A percentile compares a stretch with the other conserved stretches of the same genome.
These are phyloP conservation scores for Rissa tridactyla DNA, from an alignment of 2,113 vertebrate genomes.

Conservation along the genomic window DNA sequence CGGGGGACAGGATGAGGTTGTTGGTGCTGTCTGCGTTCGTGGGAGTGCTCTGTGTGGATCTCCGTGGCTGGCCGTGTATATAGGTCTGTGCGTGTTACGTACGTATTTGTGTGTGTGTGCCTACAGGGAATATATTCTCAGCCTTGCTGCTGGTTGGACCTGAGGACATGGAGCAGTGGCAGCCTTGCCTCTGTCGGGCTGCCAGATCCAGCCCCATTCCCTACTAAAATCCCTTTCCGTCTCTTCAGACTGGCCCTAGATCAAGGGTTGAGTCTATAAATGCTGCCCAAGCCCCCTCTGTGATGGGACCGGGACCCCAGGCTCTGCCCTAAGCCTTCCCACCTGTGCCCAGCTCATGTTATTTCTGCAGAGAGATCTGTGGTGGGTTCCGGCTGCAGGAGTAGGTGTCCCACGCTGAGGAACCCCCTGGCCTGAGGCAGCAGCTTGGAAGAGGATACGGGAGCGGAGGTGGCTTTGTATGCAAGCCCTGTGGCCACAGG, in stretches of 20 bases:
- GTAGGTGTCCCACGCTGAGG: neutral
- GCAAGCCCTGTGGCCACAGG: neutral
- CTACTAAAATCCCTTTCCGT: neutral
- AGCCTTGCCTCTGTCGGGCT: neutral
- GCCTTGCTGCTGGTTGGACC: neutral
- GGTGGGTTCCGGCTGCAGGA: neutral
- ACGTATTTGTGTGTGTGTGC: neutral
- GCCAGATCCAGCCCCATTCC: neutral
- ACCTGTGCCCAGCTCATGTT: fast-evolving
- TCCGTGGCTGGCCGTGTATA: neutral
- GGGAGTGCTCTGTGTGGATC: neutral
- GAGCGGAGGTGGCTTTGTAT: neutral
- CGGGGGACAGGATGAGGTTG: neutral
- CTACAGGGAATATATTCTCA: neutral
- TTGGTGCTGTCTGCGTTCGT: neutral
- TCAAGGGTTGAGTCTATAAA: neutral
- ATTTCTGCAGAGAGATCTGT: neutral
- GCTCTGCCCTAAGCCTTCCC: neutral
- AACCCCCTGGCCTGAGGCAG: neutral
- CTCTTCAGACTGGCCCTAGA: neutral
- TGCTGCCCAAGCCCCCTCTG: neutral
- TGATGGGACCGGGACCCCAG: neutral
- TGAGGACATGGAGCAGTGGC: neutral
- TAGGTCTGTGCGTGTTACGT: neutral
- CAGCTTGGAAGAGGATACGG: neutral